These are phyloP conservation scores for Saimiri boliviensis DNA, from an alignment of 2,113 vertebrate genomes.

Conservation along the genomic window DNA sequence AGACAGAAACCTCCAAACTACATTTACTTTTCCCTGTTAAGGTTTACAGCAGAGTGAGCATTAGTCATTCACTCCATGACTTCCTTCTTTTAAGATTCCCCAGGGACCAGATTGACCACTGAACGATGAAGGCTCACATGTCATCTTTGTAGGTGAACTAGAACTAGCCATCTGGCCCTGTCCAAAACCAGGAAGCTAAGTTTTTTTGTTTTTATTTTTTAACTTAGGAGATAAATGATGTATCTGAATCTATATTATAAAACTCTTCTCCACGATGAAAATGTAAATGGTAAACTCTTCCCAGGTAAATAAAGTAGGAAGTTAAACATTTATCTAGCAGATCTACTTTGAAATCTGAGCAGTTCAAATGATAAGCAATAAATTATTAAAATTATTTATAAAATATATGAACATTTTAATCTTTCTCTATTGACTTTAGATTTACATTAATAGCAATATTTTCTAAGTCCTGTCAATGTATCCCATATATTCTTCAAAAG, in stretches of 20 bases:
- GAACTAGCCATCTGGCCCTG: neutral
- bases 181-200: neutral
- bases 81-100: neutral
- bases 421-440: neutral
- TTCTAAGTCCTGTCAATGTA: neutral
- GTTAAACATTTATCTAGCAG: neutral
- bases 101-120: neutral
- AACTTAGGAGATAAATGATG: neutral
- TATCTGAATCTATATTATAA: neutral
- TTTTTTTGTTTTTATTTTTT: neutral
- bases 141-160: neutral
- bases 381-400: constrained; percentile 13
- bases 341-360: neutral
- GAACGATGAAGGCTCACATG: neutral
- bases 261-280: neutral
- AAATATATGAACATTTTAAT: neutral
- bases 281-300: neutral
- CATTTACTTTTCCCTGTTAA: neutral
- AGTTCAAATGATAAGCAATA: neutral
- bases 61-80: neutral
- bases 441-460: constrained; percentile 32
- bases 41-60: neutral
- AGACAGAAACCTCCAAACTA: neutral
- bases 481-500: neutral
- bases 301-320: neutral